Evolutionary conservation across 2,888 invertebrate species (phyloP), one percentile per base, ranked within the genome.

Genomic region (Carterocephalus palaemon): DNA sequence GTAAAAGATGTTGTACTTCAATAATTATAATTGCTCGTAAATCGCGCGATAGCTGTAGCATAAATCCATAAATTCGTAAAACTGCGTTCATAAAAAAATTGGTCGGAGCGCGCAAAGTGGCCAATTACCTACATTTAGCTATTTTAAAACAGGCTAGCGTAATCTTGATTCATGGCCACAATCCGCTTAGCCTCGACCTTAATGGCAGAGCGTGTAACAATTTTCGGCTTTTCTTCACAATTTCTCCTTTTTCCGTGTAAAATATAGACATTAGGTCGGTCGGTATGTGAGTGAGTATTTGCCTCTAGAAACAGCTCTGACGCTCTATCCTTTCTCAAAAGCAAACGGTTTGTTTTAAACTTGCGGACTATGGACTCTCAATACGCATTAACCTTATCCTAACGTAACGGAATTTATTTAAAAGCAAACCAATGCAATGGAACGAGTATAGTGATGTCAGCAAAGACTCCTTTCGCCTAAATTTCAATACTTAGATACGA

Each of bases 131-230:
- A 46, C 45, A 20, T 38, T 46, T 46, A 46, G 38, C 38, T 38
- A 45, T 45, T 45, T 45, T 45, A 38, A 45, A 45, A 45, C 37
- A 32, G 38, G 19, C 45, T 45, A 38, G 17, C 23, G 38, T 45
- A 45, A 45, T 45, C 45, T 38, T 45, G 45, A 45, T 45, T 38
- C 38, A 45, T 38, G 23, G 32, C 45, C 32, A 23, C 45, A 45
- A 45, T 38, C 45, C 45, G 37, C 45, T 45, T 45, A 38, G 37
- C 24, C 45, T 19, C 45, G 37, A 45, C 37, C 45, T 32, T 45
- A 45, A 45, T 45, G 45, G 45, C 45, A 45, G 38, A 32, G 13
- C 38, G 45, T 45, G 38, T 45, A 37, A 37, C 45, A 45, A 45
- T 45, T 45, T 45, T 45, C 38, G 45, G 45, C 38, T 38, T 45